A percentile compares a stretch with the other conserved stretches of the same genome.
Conservation (phyloP, 2,888 invertebrate species). For the Diabrotica balteata region DNA sequence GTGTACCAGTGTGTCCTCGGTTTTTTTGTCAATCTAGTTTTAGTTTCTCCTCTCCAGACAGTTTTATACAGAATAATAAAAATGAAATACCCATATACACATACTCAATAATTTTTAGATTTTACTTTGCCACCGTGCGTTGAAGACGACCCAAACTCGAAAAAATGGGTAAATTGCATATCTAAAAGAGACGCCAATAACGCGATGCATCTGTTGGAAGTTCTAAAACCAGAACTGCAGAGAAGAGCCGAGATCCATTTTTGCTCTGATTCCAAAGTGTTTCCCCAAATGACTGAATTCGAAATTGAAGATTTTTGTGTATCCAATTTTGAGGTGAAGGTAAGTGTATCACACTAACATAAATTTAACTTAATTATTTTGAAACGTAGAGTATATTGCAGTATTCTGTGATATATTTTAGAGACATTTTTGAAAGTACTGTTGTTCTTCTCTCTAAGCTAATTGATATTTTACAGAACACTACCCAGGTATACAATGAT, state of each 20-base stretch:
- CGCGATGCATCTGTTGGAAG: constrained; percentile 70
- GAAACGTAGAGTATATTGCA: background rate
- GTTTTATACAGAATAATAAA: too few species aligned
- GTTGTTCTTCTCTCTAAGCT: background rate
- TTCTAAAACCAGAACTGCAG: constrained; percentile 71
- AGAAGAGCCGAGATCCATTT: constrained; percentile 65
- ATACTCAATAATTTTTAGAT: constrained; percentile 21
- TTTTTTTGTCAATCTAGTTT: background rate
- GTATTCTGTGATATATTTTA: background rate
- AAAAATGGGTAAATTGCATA: constrained; percentile 71
- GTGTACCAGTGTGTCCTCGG: background rate
- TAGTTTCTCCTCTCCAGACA: too few species aligned
- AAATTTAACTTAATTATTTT: too few species aligned
- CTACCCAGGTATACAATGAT: constrained; percentile 62
- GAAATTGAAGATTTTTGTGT: constrained; percentile 68
- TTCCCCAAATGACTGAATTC: constrained; percentile 69
- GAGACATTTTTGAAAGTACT: background rate
- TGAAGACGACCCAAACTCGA: constrained; percentile 62
- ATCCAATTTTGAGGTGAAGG: constrained; percentile 58
- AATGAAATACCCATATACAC: too few species aligned
- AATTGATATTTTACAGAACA: constrained; percentile 55
- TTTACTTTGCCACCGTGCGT: constrained; percentile 65
- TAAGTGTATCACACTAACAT: constrained; percentile 43
- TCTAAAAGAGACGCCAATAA: constrained; percentile 67
- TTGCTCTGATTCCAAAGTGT: constrained; percentile 63